These are phyloP conservation scores for Ectemnius continuus DNA, from an alignment of 2,888 invertebrate genomes.

Conservation along the genomic window DNA sequence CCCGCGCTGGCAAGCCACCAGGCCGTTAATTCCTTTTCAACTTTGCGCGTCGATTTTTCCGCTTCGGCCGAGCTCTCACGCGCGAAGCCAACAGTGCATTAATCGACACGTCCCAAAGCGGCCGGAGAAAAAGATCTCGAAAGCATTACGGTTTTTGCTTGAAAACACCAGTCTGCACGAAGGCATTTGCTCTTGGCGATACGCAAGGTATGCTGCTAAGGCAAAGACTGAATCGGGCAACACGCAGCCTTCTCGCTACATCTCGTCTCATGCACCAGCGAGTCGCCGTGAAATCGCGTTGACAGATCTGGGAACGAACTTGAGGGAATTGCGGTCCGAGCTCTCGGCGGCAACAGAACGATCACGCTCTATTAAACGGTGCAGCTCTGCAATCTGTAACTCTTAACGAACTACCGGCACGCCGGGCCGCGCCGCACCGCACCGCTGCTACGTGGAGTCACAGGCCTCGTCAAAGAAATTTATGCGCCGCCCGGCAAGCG, in stretches of 20 bases:
- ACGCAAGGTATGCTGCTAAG: conserved; percentile 6
- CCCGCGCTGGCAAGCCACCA: neutral
- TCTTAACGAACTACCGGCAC: conserved; percentile 40
- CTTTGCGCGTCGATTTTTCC: no score
- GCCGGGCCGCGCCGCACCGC: no score
- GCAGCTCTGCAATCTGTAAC: conserved; percentile 34
- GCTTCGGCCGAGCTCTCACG: no score
- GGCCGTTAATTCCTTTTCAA: no score
- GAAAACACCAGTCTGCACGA: no score
- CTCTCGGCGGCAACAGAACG: conserved; percentile 52
- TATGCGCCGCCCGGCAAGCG: conserved; percentile 47
- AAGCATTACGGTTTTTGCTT: no score
- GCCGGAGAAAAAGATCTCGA: neutral
- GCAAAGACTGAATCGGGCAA: conserved; percentile 12
- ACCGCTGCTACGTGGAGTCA: conserved; percentile 5
- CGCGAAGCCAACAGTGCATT: no score
- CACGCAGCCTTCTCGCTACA: conserved; percentile 18
- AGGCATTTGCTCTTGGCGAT: no score
- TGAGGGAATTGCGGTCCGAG: conserved; percentile 43
- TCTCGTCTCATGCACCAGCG: conserved; percentile 12
- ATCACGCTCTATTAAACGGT: conserved; percentile 59
- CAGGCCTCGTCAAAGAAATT: conserved; percentile 38
- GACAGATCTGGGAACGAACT: conserved; percentile 51
- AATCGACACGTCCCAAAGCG: no score
- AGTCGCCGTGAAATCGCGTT: conserved; percentile 43